A percentile compares a stretch with the other conserved stretches of the same genome.
Conservation (phyloP, 2,888 invertebrate genomes). For the Lobophora halterata region DNA sequence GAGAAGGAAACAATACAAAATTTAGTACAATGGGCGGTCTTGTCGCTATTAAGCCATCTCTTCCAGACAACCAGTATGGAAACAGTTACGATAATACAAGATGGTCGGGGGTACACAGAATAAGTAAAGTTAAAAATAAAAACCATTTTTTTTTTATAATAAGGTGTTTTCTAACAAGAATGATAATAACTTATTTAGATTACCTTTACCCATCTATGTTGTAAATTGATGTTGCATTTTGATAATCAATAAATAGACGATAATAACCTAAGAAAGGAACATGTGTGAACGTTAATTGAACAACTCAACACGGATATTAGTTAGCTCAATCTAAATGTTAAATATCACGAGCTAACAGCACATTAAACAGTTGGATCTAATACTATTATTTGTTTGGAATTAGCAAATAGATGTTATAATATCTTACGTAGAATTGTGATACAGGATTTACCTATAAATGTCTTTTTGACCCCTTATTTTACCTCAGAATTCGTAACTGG, state of each 20-base stretch:
- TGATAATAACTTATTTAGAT: too few species aligned
- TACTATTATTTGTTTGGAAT: constrained; percentile 13
- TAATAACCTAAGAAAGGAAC: constrained; percentile 8
- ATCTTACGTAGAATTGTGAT: constrained; percentile 1
- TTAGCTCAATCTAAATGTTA: constrained; percentile 17
- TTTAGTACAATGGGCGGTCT: too few species aligned
- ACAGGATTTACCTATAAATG: background rate
- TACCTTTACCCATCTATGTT: too few species aligned
- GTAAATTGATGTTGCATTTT: too few species aligned
- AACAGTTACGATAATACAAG: too few species aligned
- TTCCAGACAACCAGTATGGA: too few species aligned
- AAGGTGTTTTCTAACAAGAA: too few species aligned
- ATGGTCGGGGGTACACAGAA: too few species aligned
- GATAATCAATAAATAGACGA: background rate
- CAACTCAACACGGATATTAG: constrained; percentile 13
- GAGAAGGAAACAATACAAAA: too few species aligned
- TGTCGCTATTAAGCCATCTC: too few species aligned
- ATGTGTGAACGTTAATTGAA: constrained; percentile 18
- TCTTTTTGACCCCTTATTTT: constrained; percentile 3
- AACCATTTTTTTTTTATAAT: too few species aligned
- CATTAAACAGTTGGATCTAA: constrained; percentile 10
- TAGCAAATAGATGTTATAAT: constrained; percentile 10
- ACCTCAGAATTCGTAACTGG: constrained; percentile 7
- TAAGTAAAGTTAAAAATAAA: too few species aligned
- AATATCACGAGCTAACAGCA: constrained; percentile 17